Evolutionary conservation across 2,797 vertebrate species (phyloP), one percentile per base, ranked within the genome.

Genomic region (Xenentodon cancila): DNA sequence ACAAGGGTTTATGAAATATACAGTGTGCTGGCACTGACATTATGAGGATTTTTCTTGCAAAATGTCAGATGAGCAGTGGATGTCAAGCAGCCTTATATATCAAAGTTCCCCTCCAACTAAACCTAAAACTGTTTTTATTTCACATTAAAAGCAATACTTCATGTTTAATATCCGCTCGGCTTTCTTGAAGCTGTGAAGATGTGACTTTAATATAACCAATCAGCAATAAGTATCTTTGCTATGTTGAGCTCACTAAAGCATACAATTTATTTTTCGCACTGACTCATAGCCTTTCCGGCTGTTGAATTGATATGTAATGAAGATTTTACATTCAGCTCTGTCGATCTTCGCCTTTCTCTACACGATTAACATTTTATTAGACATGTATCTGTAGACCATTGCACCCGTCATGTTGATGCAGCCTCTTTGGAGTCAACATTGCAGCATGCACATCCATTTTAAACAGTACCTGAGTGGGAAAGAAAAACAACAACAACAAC

Each of bases 11-110:
- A 19, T 9, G 57, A 67, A 19, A 52, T 62, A 53, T 19, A 25
- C 7, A 49, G 42, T 48, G 37, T 18, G 64, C 57, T 57, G 20
- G n/a, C 4, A n/a, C 9, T 62, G 51, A 71, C 54, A 65, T 65
- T 57, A 51, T 63, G 53, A 63, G n/a, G 17, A 4, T 67, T 7
- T 52, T 44, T 51, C 17, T 49, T 43, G 50, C 20, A 6, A 73
- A 77, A 76, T 77, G 48, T 64, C 69, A 81, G 53, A 64, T 45
- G 44, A 79, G 50, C 46, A 63, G 65, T 62, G 60, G 67, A 86
- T 61, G 51, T 49, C 60, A 64, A 61, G 18, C 37, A 27, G 55
- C 48, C 59, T 84, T 68, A 72, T 80, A 78, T 53, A 54, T 82
- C 66, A 71, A 56, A 56, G 53, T 86, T 86, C 66, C 16, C 40